Percentiles rank a stretch among this genome's conserved stretches.
phyloP scores from a whole-genome alignment of 1,140 invertebrate genomes.

The Eumaeus atala region DNA sequence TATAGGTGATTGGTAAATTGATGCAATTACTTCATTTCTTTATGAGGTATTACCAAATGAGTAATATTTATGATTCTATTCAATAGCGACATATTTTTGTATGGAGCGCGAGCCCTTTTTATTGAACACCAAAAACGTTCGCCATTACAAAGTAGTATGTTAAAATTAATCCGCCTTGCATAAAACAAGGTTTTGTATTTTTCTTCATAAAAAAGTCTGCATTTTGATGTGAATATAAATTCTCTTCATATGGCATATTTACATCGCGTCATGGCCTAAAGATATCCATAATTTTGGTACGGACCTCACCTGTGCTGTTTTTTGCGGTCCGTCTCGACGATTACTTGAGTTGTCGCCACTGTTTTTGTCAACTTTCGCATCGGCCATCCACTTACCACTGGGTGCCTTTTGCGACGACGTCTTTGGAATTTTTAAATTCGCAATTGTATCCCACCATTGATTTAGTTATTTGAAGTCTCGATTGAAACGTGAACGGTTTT shows the following conservation, averaged over 20 bases:
- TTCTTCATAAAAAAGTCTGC: conserved; percentile 2
- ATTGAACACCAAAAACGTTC: conserved; percentile 1
- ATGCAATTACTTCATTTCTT: neutral
- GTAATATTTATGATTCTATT: neutral
- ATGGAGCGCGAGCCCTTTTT: neutral
- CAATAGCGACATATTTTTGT: neutral
- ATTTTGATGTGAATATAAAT: conserved; percentile 16
- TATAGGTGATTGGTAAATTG: too few species aligned
- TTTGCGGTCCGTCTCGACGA: conserved; percentile 34
- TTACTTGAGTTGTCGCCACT: conserved; percentile 35
- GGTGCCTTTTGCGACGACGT: conserved; percentile 15
- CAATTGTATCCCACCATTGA: neutral
- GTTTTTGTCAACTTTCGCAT: conserved; percentile 59
- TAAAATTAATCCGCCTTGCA: neutral
- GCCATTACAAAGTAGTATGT: conserved; percentile 3
- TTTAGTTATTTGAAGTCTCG: conserved; percentile 5
- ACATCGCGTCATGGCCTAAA: conserved; percentile 26
- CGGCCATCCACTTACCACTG: conserved; percentile 30
- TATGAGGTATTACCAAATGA: neutral
- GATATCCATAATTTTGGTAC: conserved; percentile 24
- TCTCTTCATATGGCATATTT: conserved; percentile 20
- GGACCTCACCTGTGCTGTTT: conserved; percentile 48
- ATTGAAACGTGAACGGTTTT: neutral
- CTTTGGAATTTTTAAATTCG: conserved; percentile 8
- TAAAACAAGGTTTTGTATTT: neutral